Conservation (phyloP, 2,113 vertebrate genomes). For the Melanostigma gelatinosum region DNA sequence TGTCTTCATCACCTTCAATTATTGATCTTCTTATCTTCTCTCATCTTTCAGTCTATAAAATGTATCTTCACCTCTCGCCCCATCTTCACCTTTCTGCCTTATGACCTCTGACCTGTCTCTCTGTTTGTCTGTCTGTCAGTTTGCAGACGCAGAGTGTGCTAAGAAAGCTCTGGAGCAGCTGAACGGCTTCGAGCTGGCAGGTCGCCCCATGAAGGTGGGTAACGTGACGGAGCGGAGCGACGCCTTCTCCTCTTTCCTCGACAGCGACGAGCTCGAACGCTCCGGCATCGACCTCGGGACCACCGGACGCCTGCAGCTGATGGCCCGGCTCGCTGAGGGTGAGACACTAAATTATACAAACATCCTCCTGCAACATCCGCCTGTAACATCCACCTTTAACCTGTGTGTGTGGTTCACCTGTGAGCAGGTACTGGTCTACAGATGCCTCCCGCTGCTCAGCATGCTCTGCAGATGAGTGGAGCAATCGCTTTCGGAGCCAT, state of each 20-base stretch:
- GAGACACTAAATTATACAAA: background rate
- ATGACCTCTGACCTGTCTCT: background rate
- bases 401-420: background rate
- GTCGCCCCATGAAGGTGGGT: conserved; percentile 98
- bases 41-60: background rate
- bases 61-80: too few species aligned
- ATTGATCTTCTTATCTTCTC: background rate
- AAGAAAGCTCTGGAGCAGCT: conserved; percentile 97
- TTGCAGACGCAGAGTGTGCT: conserved; percentile 95
- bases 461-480: conserved; percentile 96
- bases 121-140: conserved; percentile 77
- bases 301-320: conserved; percentile 94
- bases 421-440: conserved; percentile 91
- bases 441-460: conserved; percentile 97
- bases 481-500: conserved; percentile 96
- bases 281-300: conserved; percentile 95
- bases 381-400: background rate
- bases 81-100: background rate
- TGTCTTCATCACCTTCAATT: background rate
- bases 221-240: conserved; percentile 96
- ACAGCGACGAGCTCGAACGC: conserved; percentile 94
- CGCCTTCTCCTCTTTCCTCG: conserved; percentile 91
- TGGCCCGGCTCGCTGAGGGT: conserved; percentile 97
- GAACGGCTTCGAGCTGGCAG: conserved; percentile 96
- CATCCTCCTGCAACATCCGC: background rate